Base-by-base conservation (phyloP, 1,140 invertebrate species). In the Zelostemma sp. region DNA sequence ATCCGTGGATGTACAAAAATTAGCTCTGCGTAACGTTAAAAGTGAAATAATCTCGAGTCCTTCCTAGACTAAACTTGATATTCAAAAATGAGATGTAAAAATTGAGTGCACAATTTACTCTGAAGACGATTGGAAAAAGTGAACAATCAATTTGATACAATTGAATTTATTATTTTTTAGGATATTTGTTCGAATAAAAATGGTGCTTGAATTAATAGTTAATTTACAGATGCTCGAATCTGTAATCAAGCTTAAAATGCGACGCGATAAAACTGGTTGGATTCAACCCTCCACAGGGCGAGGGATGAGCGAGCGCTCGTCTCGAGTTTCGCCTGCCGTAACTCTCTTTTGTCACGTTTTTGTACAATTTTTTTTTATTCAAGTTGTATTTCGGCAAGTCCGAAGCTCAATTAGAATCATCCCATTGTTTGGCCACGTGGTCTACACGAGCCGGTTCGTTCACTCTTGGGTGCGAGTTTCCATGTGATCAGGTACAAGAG, bases 371-470 rank as follows among this genome's bases (percentile, higher is more conserved):
- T 68, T 68, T 73, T 65, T 63, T 50, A 53, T 72, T 41, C 58
- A 12, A 53, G 61, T 43, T 49, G 45, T 33, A 46, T 28, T 60
- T 56, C 38, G 57, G 25, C 60, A 58, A 35, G 65, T 66, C 63
- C 53, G 64, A 72, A 74, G 72, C 74, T 71, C 72, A 79, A 79
- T 79, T 79, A 79, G 74, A 76, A 69, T 74, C 74, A 69, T 79
- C 75, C 68, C 54, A 75, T 79, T 79, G 77, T 79, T 71, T 57
- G 68, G 73, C 73, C 77, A 79, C 77, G 77, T 79, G 77, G 75
- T 74, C 62, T 40, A 63, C 77, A 76, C 75, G 77, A 77, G 77
- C 75, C 77, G 60, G 58, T 62, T 72, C 45, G 33, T 66, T 25
- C 64, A 53, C 64, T 57, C 59, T 61, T 46, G 31, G 54, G 56